Evolutionary conservation across 2,113 vertebrate species (phyloP), one percentile per base, ranked within the genome.

Genomic region (Lepus timidus): DNA sequence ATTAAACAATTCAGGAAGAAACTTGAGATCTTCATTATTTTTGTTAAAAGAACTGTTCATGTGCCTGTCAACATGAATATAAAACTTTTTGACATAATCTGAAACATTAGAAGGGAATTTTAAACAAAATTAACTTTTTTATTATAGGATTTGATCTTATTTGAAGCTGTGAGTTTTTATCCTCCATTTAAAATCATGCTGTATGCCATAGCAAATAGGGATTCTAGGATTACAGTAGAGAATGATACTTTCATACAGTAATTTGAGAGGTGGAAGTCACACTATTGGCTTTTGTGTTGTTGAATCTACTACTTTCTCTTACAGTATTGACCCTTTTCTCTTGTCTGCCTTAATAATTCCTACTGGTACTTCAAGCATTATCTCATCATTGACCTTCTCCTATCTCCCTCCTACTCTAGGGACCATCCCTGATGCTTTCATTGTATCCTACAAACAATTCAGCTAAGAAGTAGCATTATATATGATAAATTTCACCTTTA

Each of bases 101-200:
- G 51, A 87, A 92, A n/a, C 12, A 84, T 73, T 91, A 85, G 84
- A 93, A 90, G 22, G 78, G 16, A 86, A 89, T 58, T 74, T 79
- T 65, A 10, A 61, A 84, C 44, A 76, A 22, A 23, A 76, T 44
- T 36, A 44, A 81, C 8, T 58, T 61, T 51, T 29, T 79, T 5
- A 76, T 33, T 75, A n/a, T 9, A 31, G 74, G 25, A 29, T 49
- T 64, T 44, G 81, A 64, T 71, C 33, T 74, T 49, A 82, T 22
- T 39, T 65, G 52, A 90, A 14, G 51, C 13, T 31, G 33, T 10
- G 44, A 92, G 23, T 83, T 92, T 78, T 36, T 61, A 20, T 31
- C 27, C 65, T 11, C 25, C 49, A 94, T 31, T 52, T 79, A 62
- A 75, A 91, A 81, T 68, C 61, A 79, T 44, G 14, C 49, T 23